Conservation (phyloP, 2,888 invertebrate genomes). For the Agapetus fuscipes region DNA sequence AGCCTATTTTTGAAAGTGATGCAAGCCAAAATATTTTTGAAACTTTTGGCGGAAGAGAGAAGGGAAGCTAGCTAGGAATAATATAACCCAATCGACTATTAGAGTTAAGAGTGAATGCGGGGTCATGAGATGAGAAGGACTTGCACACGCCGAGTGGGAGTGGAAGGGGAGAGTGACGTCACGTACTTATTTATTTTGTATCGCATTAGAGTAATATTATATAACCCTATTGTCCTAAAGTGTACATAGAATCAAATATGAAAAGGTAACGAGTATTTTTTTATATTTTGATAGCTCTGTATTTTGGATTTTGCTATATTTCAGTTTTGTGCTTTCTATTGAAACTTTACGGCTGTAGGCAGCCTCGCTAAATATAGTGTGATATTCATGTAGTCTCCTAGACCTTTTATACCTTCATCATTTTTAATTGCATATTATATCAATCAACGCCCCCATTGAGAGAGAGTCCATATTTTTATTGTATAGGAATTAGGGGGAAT, state of each 20-base stretch:
- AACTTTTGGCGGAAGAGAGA: constrained; percentile 15
- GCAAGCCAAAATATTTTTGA: constrained; percentile 20
- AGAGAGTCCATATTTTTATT: too few relatives aligned
- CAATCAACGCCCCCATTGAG: too few relatives aligned
- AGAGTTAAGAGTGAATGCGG: constrained; percentile 19
- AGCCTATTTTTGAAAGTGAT: constrained; percentile 21
- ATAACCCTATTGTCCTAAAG: constrained; percentile 7
- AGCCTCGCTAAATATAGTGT: constrained; percentile 21
- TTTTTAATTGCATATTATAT: too few relatives aligned
- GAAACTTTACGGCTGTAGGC: constrained; percentile 12
- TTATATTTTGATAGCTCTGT: constrained; percentile 53
- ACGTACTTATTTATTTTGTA: constrained; percentile 22
- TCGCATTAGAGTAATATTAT: constrained; percentile 12
- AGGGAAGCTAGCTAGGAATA: constrained; percentile 18
- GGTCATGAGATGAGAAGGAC: constrained; percentile 9
- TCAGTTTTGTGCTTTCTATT: constrained; percentile 18
- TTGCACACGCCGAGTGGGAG: too few relatives aligned
- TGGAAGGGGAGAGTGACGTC: constrained; percentile 14
- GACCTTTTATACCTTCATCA: constrained; percentile 18
- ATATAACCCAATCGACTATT: constrained; percentile 20
- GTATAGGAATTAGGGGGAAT: too few relatives aligned
- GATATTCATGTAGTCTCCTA: constrained; percentile 21
- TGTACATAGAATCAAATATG: constrained; percentile 43
- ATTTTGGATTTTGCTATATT: constrained; percentile 29
- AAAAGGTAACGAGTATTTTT: constrained; percentile 50